phyloP scores from a whole-genome alignment of 2,888 invertebrate genomes.

The Stomorhina lunata region DNA sequence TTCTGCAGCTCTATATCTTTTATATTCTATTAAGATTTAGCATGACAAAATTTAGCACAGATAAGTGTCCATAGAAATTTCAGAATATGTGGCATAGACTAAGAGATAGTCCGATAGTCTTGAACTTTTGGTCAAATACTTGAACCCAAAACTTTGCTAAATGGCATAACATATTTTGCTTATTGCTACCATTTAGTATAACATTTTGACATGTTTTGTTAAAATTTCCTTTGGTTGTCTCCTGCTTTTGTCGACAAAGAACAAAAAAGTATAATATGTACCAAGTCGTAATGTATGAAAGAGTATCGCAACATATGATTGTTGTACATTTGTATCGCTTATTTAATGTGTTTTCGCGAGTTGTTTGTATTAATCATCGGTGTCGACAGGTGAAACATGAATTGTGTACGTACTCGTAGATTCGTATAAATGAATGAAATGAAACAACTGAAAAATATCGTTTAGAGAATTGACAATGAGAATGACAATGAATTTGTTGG shows the following conservation, averaged over 20 bases:
- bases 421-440: slow-evolving; percentile 50
- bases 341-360: neutral
- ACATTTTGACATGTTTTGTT: slow-evolving; percentile 35
- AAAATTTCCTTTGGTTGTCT: neutral
- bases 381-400: slow-evolving; percentile 74
- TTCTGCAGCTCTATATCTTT: too few relatives aligned
- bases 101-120: neutral
- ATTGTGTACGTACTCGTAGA: slow-evolving; percentile 60
- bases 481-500: slow-evolving; percentile 52
- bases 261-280: neutral
- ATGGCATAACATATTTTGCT: slow-evolving; percentile 32
- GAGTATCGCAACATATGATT: too few relatives aligned
- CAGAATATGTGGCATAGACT: too few relatives aligned
- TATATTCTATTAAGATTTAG: too few relatives aligned
- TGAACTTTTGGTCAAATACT: neutral
- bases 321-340: neutral
- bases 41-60: neutral
- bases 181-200: slow-evolving; percentile 30
- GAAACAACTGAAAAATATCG: slow-evolving; percentile 22
- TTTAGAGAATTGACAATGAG: slow-evolving; percentile 30
- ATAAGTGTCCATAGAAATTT: neutral
- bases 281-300: too few relatives aligned
- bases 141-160: neutral
- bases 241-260: neutral
- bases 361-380: slow-evolving; percentile 64